phyloP scores from a whole-genome alignment of 2,888 invertebrate genomes.

The Agriotes lineatus region DNA sequence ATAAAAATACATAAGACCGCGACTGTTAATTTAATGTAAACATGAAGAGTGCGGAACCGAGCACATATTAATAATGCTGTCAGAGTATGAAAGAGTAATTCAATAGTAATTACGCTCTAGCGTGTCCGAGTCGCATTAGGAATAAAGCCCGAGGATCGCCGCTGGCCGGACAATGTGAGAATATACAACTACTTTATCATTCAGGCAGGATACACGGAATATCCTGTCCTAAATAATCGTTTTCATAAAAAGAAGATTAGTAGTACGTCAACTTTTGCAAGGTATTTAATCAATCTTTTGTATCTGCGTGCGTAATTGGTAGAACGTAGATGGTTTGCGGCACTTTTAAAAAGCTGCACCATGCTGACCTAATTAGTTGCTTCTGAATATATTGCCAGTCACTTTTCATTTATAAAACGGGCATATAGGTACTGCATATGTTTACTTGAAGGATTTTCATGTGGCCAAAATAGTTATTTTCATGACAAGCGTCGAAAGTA shows the following conservation, averaged over 20 bases:
- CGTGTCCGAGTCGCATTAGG: constrained; percentile 59
- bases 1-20: not conserved
- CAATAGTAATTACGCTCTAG: constrained; percentile 62
- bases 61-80: constrained; percentile 60
- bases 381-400: too few relatives aligned
- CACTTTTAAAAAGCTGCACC: not conserved
- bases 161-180: constrained; percentile 48
- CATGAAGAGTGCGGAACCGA: constrained; percentile 54
- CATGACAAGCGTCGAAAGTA: too few relatives aligned
- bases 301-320: constrained; percentile 15
- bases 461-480: too few relatives aligned
- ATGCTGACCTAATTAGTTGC: not conserved
- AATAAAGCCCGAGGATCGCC: constrained; percentile 49
- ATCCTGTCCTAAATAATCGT: constrained; percentile 38
- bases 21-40: constrained; percentile 57
- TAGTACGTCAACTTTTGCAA: constrained; percentile 26
- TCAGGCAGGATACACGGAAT: constrained; percentile 37
- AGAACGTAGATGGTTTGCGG: not conserved
- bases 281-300: constrained; percentile 27
- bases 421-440: too few relatives aligned
- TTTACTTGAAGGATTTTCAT: too few relatives aligned
- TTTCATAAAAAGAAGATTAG: constrained; percentile 37
- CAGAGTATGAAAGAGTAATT: constrained; percentile 59
- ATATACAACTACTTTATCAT: constrained; percentile 43
- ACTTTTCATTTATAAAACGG: too few relatives aligned